Evolutionary conservation across 2,113 vertebrate species (phyloP).

Genomic region (Salvelinus namaycush): DNA sequence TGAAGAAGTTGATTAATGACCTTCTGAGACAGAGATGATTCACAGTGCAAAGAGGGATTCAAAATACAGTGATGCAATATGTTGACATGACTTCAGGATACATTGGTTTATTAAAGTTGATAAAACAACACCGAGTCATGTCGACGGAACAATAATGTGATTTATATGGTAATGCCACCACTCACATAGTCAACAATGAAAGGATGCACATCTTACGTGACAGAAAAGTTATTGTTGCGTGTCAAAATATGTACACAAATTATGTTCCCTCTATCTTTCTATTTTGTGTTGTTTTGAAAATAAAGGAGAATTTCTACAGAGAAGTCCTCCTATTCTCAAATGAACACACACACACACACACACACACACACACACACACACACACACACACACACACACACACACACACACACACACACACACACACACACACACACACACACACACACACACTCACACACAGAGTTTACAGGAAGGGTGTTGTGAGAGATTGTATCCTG

Average conservation of each 20-base stretch:
- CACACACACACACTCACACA: constrained; percentile 11
- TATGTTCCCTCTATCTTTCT: background rate
- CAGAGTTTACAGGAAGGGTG: constrained; percentile 78
- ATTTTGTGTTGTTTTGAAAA: background rate
- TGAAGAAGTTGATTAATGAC: background rate
- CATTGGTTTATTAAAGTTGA: background rate
- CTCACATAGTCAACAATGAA: background rate
- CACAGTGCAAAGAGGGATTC: background rate
- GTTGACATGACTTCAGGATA: background rate
- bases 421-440: constrained; percentile 8
- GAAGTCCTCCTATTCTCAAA: background rate
- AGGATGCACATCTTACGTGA: background rate
- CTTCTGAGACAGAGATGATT: constrained; percentile 8
- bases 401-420: constrained; percentile 18
- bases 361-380: constrained; percentile 17
- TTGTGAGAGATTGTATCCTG: constrained; percentile 80
- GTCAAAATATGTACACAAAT: background rate
- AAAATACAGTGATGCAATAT: background rate
- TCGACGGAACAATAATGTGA: background rate
- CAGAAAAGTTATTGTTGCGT: background rate
- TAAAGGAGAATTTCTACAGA: background rate
- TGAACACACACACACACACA: constrained; percentile 5
- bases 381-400: constrained; percentile 14
- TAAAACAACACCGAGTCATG: background rate
- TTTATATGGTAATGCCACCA: no score